Percentiles rank a stretch among this genome's conserved stretches.
Evolutionary conservation across 2,888 invertebrate genomes (phyloP).

Genomic region (Dynastes maya): DNA sequence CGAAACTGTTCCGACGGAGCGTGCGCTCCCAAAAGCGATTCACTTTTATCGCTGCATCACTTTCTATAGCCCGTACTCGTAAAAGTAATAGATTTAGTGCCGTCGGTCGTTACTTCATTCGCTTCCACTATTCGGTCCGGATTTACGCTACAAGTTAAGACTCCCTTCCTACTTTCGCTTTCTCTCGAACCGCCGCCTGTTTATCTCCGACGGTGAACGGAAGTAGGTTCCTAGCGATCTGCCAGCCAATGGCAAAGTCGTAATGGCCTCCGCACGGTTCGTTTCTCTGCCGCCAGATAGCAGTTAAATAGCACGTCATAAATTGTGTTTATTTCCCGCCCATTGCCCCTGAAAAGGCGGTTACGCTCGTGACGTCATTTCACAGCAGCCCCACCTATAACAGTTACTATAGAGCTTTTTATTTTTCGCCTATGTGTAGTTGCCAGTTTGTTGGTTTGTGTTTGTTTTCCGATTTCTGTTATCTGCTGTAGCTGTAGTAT

Average conservation of each 20-base stretch:
- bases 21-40: constrained; percentile 47
- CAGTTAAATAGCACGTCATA: constrained; percentile 73
- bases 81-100: constrained; percentile 57
- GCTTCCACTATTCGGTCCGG: constrained; percentile 62
- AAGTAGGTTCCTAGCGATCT: constrained; percentile 53
- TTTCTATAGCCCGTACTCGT: constrained; percentile 55
- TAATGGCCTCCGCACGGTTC: constrained; percentile 75
- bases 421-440: constrained; percentile 46
- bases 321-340: constrained; percentile 75
- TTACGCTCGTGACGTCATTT: constrained; percentile 71
- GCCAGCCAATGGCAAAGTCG: constrained; percentile 74
- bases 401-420: constrained; percentile 45
- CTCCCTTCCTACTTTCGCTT: constrained; percentile 54
- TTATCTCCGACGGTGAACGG: constrained; percentile 21
- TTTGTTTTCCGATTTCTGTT: constrained; percentile 41
- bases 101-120: constrained; percentile 66
- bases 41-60: constrained; percentile 56
- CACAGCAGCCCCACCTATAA: constrained; percentile 63
- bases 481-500: constrained; percentile 3
- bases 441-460: constrained; percentile 40
- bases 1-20: constrained; percentile 61
- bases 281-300: constrained; percentile 74
- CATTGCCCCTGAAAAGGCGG: constrained; percentile 74
- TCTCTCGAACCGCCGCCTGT: constrained; percentile 50
- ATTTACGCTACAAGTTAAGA: constrained; percentile 72